phyloP scores from a whole-genome alignment of 2,113 vertebrate genomes.

The Tricholaema leucomelas region DNA sequence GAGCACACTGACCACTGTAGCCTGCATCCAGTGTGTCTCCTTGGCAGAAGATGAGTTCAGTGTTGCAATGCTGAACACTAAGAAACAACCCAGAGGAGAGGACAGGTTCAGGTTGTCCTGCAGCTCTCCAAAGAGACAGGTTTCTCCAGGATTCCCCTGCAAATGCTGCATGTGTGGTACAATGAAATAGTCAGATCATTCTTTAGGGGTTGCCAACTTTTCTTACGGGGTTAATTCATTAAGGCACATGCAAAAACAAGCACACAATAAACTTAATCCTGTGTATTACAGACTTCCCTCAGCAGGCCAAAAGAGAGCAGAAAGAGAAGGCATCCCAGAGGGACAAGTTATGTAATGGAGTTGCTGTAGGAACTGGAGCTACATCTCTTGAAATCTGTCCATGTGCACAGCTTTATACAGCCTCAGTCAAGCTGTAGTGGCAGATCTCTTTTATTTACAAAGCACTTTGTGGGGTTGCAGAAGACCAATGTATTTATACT shows the following conservation, averaged over 20 bases:
- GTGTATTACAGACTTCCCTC: background rate
- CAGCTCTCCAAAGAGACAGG: background rate
- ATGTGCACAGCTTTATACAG: background rate
- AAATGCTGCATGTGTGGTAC: background rate
- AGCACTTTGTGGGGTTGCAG: background rate
- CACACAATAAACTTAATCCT: background rate
- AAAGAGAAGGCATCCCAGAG: background rate
- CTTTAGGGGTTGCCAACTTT: background rate
- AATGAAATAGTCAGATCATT: background rate
- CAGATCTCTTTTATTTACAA: background rate
- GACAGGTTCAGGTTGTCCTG: no score
- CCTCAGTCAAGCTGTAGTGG: background rate
- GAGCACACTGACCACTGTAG: no score
- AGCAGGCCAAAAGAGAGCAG: background rate
- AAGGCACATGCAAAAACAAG: background rate
- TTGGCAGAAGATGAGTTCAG: no score
- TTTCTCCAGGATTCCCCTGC: background rate
- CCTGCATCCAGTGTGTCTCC: no score
- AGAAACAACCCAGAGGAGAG: no score
- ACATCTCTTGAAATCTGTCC: background rate
- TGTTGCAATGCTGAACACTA: no score
- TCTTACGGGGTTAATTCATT: background rate
- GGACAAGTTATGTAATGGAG: background rate
- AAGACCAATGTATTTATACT: background rate
- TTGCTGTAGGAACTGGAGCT: background rate